Conservation (phyloP, 2,797 vertebrate genomes). For the Trachops cirrhosus region DNA sequence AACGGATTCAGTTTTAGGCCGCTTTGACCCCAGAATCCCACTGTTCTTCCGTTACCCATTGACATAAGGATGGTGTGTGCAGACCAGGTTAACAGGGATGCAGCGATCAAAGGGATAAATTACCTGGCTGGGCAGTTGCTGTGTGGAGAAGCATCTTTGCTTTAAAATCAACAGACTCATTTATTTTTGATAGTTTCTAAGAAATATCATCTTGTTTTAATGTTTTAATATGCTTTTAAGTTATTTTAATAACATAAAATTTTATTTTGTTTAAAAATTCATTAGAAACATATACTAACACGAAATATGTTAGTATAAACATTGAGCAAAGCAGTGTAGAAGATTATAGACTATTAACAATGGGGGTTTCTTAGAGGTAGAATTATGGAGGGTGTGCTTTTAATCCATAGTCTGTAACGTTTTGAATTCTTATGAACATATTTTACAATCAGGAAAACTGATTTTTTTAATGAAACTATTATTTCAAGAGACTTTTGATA, state of each 20-base stretch:
- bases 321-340: background rate
- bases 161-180: background rate
- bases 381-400: background rate
- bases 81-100: background rate
- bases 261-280: background rate
- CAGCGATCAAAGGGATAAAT: background rate
- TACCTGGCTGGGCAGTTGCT: background rate
- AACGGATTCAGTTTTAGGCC: background rate
- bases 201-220: background rate
- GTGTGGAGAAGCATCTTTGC: background rate
- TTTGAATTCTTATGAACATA: constrained; percentile 8
- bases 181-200: constrained; percentile 6
- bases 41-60: background rate
- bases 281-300: background rate
- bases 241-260: constrained; percentile 18
- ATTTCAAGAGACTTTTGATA: background rate
- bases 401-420: background rate
- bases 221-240: background rate
- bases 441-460: background rate
- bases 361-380: background rate
- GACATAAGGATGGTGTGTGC: background rate
- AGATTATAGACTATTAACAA: background rate
- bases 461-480: background rate
- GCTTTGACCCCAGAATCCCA: background rate
- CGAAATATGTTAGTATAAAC: background rate